Evolutionary conservation across 64 coral and sea anemone species (phyloP).

Genomic region (Stylophora pistillata): DNA sequence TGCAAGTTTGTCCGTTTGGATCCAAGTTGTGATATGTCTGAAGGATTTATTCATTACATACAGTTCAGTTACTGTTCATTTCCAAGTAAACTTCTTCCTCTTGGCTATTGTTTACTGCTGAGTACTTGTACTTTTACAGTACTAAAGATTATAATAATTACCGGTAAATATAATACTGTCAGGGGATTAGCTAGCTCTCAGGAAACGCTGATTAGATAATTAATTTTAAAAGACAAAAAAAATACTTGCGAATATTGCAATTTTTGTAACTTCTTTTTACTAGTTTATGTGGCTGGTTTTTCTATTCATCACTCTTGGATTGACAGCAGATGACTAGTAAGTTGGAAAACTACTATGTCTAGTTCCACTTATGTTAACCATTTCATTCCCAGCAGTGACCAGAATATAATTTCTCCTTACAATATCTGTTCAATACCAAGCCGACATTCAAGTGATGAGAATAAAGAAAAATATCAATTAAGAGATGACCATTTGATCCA

Average conservation of each 20-base stretch:
- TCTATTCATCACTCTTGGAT: conserved; percentile 82
- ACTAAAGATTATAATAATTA: background rate
- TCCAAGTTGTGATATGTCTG: conserved; percentile 36
- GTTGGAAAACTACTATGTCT: conserved; percentile 14
- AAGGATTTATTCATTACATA: conserved; percentile 84
- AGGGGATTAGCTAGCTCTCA: background rate
- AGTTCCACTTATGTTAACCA: background rate
- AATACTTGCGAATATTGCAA: background rate
- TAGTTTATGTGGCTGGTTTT: conserved; percentile 83
- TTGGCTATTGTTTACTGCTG: conserved; percentile 74
- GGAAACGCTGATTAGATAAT: too few species aligned
- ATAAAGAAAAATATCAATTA: too few species aligned
- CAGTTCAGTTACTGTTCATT: conserved; percentile 74
- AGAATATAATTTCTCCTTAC: too few species aligned
- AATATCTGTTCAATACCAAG: too few species aligned
- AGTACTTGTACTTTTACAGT: conserved; percentile 27
- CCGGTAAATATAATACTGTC: background rate
- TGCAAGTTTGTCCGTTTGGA: conserved; percentile 63
- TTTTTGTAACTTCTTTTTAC: conserved; percentile 2
- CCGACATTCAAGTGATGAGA: too few species aligned
- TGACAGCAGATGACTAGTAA: conserved; percentile 95
- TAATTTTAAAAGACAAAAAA: background rate
- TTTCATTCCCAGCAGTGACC: too few species aligned
- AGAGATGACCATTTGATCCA: too few species aligned
- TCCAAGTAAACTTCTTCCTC: conserved; percentile 5